phyloP scores from a whole-genome alignment of 1,140 invertebrate species.

The Doryteuthis pealeii region DNA sequence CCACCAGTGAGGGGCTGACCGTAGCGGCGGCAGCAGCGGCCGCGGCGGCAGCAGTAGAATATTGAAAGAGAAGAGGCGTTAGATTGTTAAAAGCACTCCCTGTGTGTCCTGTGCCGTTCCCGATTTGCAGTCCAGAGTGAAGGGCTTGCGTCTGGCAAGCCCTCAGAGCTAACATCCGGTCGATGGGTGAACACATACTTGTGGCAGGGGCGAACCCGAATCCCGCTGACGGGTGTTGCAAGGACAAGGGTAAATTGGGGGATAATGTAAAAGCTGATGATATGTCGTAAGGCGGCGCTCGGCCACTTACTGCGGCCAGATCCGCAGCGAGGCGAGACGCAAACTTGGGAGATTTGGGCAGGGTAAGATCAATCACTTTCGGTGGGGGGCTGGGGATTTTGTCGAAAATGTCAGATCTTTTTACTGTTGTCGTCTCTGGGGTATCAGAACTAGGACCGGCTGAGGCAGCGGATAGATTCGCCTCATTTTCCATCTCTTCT shows the following conservation, averaged over 20 bases:
- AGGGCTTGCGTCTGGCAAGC: neutral
- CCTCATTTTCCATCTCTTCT: neutral
- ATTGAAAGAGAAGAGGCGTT: conserved; percentile 1
- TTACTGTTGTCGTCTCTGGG: neutral
- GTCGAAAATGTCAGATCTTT: conserved; percentile 51
- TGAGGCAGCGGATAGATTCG: too few relatives aligned
- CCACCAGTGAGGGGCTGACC: neutral
- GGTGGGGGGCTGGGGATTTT: conserved; percentile 55
- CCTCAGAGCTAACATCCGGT: neutral
- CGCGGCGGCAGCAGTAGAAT: neutral
- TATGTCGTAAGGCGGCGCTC: conserved; percentile 18
- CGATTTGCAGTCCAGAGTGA: neutral
- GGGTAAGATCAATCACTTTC: conserved; percentile 46
- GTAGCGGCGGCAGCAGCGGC: neutral
- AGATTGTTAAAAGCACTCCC: neutral
- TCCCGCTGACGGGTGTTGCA: conserved; percentile 7
- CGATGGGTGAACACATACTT: neutral
- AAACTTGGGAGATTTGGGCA: conserved; percentile 18
- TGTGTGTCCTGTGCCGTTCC: neutral
- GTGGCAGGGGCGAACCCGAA: neutral
- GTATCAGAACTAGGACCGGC: too few relatives aligned
- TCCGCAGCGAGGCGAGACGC: conserved; percentile 35
- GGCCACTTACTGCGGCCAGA: conserved; percentile 26
- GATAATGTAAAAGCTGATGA: conserved; percentile 11
- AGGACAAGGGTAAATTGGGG: conserved; percentile 26